Evolutionary conservation across 2,888 invertebrate genomes (phyloP).

Genomic region (Mesorhabditis sp.): DNA sequence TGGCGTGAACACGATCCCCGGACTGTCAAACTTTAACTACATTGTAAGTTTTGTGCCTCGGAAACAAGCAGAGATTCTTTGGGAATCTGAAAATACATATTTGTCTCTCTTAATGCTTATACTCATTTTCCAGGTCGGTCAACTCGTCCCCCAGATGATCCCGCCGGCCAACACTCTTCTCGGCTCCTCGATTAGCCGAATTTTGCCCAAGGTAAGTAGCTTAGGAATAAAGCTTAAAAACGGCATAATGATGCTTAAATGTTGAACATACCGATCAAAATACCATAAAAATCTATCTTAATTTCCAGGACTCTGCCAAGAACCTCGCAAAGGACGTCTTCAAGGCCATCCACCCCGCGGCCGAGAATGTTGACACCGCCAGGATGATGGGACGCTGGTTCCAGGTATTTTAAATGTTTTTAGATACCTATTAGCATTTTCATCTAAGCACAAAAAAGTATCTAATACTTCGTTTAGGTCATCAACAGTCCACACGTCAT

Average conservation of each 20-base stretch:
- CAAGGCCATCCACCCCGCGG: constrained; percentile 56
- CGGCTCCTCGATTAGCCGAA: constrained; percentile 56
- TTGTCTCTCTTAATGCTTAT: background rate
- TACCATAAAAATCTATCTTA: background rate
- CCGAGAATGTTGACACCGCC: constrained; percentile 57
- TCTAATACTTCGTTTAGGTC: constrained; percentile 24
- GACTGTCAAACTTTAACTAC: constrained; percentile 59
- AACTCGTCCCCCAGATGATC: constrained; percentile 58
- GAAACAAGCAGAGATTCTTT: background rate
- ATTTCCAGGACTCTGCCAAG: constrained; percentile 48
- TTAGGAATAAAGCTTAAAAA: background rate
- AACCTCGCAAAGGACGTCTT: constrained; percentile 58
- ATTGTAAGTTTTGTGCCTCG: constrained; percentile 25
- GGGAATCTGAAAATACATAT: background rate
- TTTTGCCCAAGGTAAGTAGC: constrained; percentile 49
- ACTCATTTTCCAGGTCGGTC: constrained; percentile 42
- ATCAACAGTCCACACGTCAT: constrained; percentile 59
- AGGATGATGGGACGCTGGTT: constrained; percentile 60
- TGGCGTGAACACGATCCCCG: constrained; percentile 59
- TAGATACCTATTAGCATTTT: no score
- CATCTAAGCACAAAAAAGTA: background rate
- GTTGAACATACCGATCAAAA: background rate
- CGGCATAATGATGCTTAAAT: background rate
- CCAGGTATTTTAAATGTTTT: constrained; percentile 38
- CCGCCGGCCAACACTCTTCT: constrained; percentile 58